Evolutionary conservation across 2,888 invertebrate genomes (phyloP).

Genomic region (Megalurothrips usitatus): DNA sequence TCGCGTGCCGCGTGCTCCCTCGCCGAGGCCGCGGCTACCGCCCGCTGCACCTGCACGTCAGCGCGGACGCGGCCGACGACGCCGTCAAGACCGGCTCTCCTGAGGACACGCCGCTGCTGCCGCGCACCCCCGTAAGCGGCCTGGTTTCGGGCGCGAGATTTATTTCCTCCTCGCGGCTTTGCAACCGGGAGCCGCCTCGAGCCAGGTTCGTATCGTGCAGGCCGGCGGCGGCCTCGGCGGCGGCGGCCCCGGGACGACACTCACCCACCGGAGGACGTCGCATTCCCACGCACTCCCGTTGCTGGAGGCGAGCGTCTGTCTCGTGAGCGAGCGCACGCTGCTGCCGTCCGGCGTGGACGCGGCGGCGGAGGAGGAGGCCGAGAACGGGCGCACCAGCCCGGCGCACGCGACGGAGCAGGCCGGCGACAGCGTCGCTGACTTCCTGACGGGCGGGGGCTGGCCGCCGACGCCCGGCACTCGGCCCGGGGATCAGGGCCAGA

Average conservation of each 20-base stretch:
- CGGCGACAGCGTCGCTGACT: background rate
- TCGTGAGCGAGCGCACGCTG: background rate
- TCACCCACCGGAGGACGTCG: background rate
- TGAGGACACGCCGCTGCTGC: too few relatives aligned
- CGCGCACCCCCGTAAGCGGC: too few relatives aligned
- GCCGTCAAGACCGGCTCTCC: background rate
- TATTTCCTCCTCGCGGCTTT: background rate
- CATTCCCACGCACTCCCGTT: background rate
- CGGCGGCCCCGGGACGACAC: background rate
- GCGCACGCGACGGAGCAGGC: background rate
- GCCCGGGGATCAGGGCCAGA: background rate
- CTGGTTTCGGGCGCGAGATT: background rate
- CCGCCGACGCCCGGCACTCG: background rate
- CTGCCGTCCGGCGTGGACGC: background rate
- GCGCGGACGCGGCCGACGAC: background rate
- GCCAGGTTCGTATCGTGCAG: background rate
- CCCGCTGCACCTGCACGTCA: background rate
- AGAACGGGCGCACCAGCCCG: background rate
- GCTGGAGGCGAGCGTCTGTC: background rate
- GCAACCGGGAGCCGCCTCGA: background rate
- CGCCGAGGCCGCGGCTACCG: background rate
- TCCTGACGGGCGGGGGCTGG: background rate
- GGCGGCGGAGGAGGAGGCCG: background rate
- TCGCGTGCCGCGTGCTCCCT: background rate
- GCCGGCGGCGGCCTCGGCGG: background rate